Evolutionary conservation across 2,888 invertebrate species (phyloP).

Genomic region (Alsophila aescularia): DNA sequence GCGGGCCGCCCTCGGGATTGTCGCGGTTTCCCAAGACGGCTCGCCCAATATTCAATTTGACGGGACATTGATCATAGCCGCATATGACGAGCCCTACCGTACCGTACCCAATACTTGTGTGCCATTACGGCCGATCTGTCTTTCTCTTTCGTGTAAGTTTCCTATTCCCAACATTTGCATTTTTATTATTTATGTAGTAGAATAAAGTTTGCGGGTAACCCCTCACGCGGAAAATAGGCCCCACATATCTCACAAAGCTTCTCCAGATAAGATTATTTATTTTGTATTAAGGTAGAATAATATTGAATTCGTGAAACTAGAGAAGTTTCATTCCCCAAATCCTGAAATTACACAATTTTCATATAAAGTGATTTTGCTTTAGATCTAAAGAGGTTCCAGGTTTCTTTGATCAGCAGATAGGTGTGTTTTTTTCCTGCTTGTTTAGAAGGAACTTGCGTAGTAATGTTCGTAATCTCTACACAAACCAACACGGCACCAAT

Average conservation of each 20-base stretch:
- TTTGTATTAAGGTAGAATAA: conserved; percentile 16
- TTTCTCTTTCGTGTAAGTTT: conserved; percentile 44
- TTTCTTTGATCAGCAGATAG: background rate
- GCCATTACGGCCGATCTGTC: conserved; percentile 50
- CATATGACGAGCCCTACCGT: conserved; percentile 56
- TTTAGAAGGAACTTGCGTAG: background rate
- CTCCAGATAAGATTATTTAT: conserved; percentile 19
- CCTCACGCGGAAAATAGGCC: conserved; percentile 23
- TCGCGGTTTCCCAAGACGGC: conserved; percentile 44
- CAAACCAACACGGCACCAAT: too few relatives aligned
- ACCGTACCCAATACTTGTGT: conserved; percentile 54
- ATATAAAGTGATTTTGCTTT: conserved; percentile 4
- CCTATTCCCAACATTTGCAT: conserved; percentile 43
- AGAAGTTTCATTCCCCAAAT: conserved; percentile 5
- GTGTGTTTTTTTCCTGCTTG: too few relatives aligned
- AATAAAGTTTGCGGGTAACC: conserved; percentile 26
- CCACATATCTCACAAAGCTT: conserved; percentile 17
- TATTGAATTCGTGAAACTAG: conserved; percentile 18
- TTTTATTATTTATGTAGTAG: conserved; percentile 37
- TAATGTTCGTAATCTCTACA: too few relatives aligned
- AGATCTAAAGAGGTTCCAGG: background rate
- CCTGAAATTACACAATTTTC: conserved; percentile 12
- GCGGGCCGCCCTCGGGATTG: too few relatives aligned
- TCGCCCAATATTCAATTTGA: conserved; percentile 69
- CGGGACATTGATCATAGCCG: conserved; percentile 71